Evolutionary conservation across 2,888 invertebrate species (phyloP), one percentile per base, ranked within the genome.

Genomic region (Linyphia triangularis): DNA sequence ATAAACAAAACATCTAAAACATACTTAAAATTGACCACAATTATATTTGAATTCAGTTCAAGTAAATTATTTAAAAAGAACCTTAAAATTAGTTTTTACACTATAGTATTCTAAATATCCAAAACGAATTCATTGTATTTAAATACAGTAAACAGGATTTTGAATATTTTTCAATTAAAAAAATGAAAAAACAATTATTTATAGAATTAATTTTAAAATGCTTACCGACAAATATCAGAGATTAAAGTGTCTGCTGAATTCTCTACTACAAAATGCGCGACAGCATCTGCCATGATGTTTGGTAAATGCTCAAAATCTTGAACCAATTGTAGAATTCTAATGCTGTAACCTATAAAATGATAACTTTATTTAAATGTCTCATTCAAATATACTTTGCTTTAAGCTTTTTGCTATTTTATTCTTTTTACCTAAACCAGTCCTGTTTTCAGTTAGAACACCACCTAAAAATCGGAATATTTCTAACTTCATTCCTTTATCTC

Each of bases 401-500:
- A 13, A 40, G 9, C 16, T 40, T 1, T 16, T 13, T 3, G 1
- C 16, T 3, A 43, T 9, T 0, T 51, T 51, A 51, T 51, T 51
- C 5, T 51, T 51, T 65, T 16, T 40, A 33, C 28, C 28, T 92
- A 94, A 91, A 92, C 95, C 96, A 93, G 98, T 97, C 92, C 96
- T 96, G 92, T 97, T 97, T 75, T 95, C 95, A 92, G 96, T 97
- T 24, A 97, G 95, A 65, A 97, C 94, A 2, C 95, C 94, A 16
- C 97, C 97, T 86, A 98, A 93, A 57, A 97, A 95, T 94, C 96
- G 95, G 92, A 96, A 95, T 5, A 97, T 94, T 16, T 95, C 95
- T 90, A 95, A 95, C 88, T 95, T 94, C 94, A 93, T 93, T 90
- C 95, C 96, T 90, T 95, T 93, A 59, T 95, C 92, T 93, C 92